phyloP scores from a whole-genome alignment of 2,797 vertebrate genomes.

The Glyptemys insculpta region DNA sequence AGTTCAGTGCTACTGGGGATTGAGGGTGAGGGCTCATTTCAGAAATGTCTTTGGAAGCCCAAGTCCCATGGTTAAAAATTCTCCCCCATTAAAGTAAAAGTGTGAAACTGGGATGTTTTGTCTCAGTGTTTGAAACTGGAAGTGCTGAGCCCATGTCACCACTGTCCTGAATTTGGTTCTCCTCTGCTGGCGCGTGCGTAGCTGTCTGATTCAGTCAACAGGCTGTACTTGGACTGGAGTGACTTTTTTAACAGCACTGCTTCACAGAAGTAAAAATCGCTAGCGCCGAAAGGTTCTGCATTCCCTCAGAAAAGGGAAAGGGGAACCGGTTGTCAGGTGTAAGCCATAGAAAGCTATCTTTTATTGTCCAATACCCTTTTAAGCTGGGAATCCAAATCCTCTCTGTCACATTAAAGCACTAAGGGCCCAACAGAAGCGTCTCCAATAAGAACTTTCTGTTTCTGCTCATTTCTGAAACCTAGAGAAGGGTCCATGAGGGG shows the following conservation, averaged over 20 bases:
- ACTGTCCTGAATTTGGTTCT: neutral
- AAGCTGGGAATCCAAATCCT: conserved; percentile 70
- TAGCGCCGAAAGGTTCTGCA: neutral
- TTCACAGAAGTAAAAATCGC: conserved; percentile 17
- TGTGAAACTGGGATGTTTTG: neutral
- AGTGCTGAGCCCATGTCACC: neutral
- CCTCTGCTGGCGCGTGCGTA: fast-evolving
- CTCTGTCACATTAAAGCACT: neutral
- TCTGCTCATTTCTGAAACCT: neutral
- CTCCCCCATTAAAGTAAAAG: neutral
- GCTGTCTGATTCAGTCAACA: neutral
- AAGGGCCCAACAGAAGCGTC: fast-evolving
- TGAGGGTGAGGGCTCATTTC: neutral
- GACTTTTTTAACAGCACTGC: neutral
- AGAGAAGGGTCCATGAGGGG: neutral
- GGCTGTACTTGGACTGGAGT: neutral
- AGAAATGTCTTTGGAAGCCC: neutral
- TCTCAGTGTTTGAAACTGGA: neutral
- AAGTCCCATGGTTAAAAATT: neutral
- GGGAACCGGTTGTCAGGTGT: conserved; percentile 47
- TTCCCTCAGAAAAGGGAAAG: conserved; percentile 24
- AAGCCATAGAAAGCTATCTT: conserved; percentile 52
- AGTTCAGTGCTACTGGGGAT: neutral
- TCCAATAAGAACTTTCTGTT: neutral
- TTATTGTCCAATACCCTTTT: conserved; percentile 74